A percentile compares a stretch with the other conserved stretches of the same genome.
Conservation (phyloP, 2,113 vertebrate genomes). For the Epinephelus lanceolatus region DNA sequence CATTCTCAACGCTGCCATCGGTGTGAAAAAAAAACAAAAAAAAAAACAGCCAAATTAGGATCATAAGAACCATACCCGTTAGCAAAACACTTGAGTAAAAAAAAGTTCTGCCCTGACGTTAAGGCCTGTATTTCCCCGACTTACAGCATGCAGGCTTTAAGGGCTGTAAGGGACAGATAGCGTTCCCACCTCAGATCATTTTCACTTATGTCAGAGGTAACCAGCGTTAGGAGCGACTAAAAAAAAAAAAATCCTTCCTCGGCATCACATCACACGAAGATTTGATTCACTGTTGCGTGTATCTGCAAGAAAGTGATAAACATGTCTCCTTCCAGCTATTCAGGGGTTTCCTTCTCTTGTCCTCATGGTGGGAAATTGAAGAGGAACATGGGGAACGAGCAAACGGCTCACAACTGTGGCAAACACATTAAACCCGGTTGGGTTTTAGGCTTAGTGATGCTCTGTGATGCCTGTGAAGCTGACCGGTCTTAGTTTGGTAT, state of each 20-base stretch:
- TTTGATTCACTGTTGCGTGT: conserved; percentile 51
- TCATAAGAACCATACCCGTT: conserved; percentile 31
- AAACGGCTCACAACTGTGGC: conserved; percentile 28
- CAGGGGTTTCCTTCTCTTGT: conserved; percentile 33
- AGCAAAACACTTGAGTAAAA: conserved; percentile 44
- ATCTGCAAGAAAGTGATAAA: conserved; percentile 75
- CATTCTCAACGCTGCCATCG: conserved; percentile 44
- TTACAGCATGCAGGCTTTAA: conserved; percentile 33
- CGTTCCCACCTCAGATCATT: conserved; percentile 64
- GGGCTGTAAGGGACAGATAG: conserved; percentile 64
- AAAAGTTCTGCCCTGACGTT: conserved; percentile 50
- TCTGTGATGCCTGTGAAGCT: conserved; percentile 25
- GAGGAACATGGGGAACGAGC: conserved; percentile 25
- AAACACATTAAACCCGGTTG: conserved; percentile 21
- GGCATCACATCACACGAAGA: conserved; percentile 60
- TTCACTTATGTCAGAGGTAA: conserved; percentile 62
- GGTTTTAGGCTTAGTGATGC: conserved; percentile 14
- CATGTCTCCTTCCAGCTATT: conserved; percentile 55
- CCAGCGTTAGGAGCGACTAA: conserved; percentile 40
- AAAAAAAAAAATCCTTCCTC: conserved; percentile 63
- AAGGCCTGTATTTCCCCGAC: conserved; percentile 38
- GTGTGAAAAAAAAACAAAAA: conserved; percentile 22
- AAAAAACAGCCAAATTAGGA: conserved; percentile 36
- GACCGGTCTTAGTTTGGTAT: background rate
- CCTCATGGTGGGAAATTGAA: conserved; percentile 30